These are phyloP conservation scores for Allobates femoralis DNA, from an alignment of 2,797 vertebrate species.

Conservation along the genomic window DNA sequence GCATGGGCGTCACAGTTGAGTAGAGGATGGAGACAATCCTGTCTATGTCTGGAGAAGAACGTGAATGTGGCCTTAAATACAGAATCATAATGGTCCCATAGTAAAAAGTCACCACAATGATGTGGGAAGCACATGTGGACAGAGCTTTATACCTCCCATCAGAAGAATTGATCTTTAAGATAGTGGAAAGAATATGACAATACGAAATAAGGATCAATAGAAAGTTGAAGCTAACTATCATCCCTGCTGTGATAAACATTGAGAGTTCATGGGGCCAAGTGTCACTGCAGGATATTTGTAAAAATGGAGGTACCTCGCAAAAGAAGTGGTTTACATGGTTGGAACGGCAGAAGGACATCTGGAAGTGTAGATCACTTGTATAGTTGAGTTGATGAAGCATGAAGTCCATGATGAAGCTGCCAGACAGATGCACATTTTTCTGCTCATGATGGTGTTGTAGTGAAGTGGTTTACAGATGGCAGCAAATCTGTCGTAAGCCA, in stretches of 20 bases:
- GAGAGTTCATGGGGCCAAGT: neutral
- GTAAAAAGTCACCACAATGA: neutral
- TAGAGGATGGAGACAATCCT: neutral
- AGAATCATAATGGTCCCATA: neutral
- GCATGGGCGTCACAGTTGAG: neutral
- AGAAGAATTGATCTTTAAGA: neutral
- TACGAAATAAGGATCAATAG: neutral
- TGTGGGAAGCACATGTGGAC: neutral
- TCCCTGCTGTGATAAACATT: neutral
- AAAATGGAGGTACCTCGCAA: neutral
- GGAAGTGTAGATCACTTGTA: neutral
- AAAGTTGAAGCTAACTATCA: neutral
- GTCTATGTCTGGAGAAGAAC: neutral
- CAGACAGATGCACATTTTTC: neutral
- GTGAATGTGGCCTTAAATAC: neutral
- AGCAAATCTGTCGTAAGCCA: slow-evolving; percentile 15
- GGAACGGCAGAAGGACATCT: slow-evolving; percentile 15
- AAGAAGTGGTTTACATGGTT: slow-evolving; percentile 12
- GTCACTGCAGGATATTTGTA: slow-evolving; percentile 3
- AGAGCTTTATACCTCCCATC: neutral
- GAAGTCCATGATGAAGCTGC: neutral
- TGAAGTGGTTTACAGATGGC: slow-evolving; percentile 37
- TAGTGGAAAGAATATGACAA: neutral
- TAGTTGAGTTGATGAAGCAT: neutral
- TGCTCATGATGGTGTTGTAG: slow-evolving; percentile 33